phyloP scores from a whole-genome alignment of 2,888 invertebrate genomes.

The Rapana venosa region DNA sequence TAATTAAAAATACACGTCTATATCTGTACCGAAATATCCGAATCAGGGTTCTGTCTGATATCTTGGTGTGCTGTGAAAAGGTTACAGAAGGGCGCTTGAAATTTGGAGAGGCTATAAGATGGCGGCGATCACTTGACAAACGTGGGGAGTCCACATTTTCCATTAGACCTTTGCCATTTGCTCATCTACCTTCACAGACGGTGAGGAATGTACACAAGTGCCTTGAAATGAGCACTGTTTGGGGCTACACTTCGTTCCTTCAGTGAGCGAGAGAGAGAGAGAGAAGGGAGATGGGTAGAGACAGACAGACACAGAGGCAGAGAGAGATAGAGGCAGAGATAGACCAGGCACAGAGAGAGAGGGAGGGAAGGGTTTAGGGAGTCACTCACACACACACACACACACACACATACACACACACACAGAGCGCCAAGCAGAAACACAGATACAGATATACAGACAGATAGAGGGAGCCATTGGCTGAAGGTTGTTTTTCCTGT shows the following conservation, averaged over 20 bases:
- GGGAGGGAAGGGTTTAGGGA: neutral
- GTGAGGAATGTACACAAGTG: neutral
- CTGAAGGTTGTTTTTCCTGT: no score
- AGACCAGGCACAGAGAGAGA: neutral
- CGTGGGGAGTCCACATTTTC: neutral
- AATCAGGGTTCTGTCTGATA: no score
- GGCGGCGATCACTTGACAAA: neutral
- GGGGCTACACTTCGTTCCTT: neutral
- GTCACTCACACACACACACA: conserved; percentile 2
- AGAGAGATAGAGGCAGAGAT: neutral
- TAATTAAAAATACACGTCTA: no score
- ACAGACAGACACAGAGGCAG: no score
- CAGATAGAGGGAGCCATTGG: neutral
- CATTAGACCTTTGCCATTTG: no score
- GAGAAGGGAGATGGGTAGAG: neutral
- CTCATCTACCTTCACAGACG: no score
- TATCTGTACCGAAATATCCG: no score
- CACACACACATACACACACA: neutral
- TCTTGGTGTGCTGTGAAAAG: no score
- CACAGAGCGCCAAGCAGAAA: neutral
- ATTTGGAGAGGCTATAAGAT: no score
- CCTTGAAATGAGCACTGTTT: neutral
- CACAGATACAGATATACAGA: neutral
- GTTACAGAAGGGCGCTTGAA: no score
- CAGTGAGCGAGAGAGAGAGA: neutral